Evolutionary conservation across 2,797 vertebrate genomes (phyloP), one percentile per base, ranked within the genome.

Genomic region (Rallus crepitans): DNA sequence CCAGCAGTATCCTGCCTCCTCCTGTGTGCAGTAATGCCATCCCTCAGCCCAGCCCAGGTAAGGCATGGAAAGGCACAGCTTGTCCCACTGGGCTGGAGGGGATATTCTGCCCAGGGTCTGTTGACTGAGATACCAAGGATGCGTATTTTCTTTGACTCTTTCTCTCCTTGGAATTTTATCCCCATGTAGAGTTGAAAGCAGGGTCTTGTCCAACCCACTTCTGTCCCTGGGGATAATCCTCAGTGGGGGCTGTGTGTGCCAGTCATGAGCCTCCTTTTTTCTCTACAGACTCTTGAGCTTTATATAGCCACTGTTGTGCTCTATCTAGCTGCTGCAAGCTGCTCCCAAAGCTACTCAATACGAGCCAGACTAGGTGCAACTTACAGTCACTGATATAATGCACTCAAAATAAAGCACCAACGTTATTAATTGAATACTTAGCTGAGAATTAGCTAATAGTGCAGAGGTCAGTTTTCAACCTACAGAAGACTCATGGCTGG

Each of bases 11-110:
- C n/a, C 65, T 16, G 1, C 55, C 31, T 33, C 6, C 24, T 76
- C 12, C 37, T 0, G 0, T n/a, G n/a, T 15, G 14, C 23, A 57
- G 47, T 28, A 55, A 55, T 50, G 31, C 47, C 60, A 39, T 7
- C 16, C 28, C 45, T 87, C n/a, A 60, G 16, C 39, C 59, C 66
- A 81, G 31, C 21, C 25, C 13, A 35, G 28, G 50, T 40, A 52
- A 20, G 8, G 7, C 39, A 20, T 57, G 40, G 31, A 55, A 78
- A 42, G 28, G 9, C 39, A 75, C 27, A 5, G 12, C 28, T 72
- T 48, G 7, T 42, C 27, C 31, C 11, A 6, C 14, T 50, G 12
- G 53, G 56, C 35, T 8, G 2, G 5, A 2, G 5, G 3, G 13
- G 12, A 20, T 61, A 1, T n/a, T 79, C 40, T 72, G 33, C 17